Evolutionary conservation across 2,888 invertebrate genomes (phyloP).

Genomic region (Chloromyia formosa): DNA sequence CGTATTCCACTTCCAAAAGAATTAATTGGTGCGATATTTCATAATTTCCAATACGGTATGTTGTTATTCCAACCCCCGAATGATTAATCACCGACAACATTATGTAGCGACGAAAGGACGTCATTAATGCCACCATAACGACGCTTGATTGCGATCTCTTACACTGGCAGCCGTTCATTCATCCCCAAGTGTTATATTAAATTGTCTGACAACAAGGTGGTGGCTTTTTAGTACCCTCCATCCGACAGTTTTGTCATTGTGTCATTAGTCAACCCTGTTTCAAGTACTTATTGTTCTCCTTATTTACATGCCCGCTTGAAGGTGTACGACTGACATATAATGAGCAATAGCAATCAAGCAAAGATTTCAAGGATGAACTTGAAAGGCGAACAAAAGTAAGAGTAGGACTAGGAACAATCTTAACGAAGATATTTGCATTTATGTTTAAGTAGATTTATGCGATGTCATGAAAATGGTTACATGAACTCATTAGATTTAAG

Average conservation of each 20-base stretch:
- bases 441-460: too few relatives aligned
- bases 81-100: background rate
- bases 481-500: too few relatives aligned
- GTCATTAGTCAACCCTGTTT: background rate
- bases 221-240: background rate
- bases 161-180: background rate
- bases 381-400: background rate
- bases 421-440: background rate
- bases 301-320: background rate
- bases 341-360: background rate
- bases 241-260: background rate
- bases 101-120: background rate
- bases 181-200: background rate
- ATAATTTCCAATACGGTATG: background rate
- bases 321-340: background rate
- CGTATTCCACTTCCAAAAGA: background rate
- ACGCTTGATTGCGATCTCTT: background rate
- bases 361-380: background rate
- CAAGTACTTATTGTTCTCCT: background rate
- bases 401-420: background rate
- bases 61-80: background rate
- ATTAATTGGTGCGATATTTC: background rate
- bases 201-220: constrained; percentile 10
- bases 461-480: too few relatives aligned
- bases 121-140: background rate